Evolutionary conservation across 2,797 vertebrate genomes (phyloP), one percentile per base, ranked within the genome.

Genomic region (Mareca strepera): DNA sequence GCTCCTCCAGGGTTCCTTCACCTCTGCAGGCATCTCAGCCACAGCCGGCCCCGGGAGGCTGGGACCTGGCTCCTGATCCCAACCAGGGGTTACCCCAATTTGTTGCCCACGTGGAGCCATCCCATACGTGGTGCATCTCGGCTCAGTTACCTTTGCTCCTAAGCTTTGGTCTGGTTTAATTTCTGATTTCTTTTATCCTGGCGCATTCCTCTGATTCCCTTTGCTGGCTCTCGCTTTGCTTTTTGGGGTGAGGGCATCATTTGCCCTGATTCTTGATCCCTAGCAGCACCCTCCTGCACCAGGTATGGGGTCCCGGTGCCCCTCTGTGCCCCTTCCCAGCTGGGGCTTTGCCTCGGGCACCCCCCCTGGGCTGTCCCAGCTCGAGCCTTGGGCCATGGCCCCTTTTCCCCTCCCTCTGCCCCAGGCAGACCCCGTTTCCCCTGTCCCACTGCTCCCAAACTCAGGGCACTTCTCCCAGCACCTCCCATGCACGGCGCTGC

Each of bases 361-460:
- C 80, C 74, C 11, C 4, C 59, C 3, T n/a, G 33, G n/a, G 59
- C 52, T 48, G 33, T 7, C 67, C 26, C 20, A 2, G 20, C 33
- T 12, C 12, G 21, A 37, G 22, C 5, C 18, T 22, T 52, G 46
- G 41, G 8, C 31, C 31, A 3, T n/a, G 25, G 46, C 46, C 46
- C 46, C 46, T 48, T 1, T 35, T 53, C 44, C 39, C 43, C 37
- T 37, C 39, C 63, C 18, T 59, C 17, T 50, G 70, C 37, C 37
- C 37, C 2, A 5, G 28, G 4, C 43, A 48, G 17, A 48, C 37
- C n/a, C 4, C 2, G 7, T 58, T 46, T 3, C 58, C 37, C 29
- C 3, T 1, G 15, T 68, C 2, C 0, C 2, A 9, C 11, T 0
- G 1, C 22, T 66, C 35, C 7, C 4, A 26, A 56, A 39, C 6